Evolutionary conservation across 2,888 invertebrate species (phyloP), one percentile per base, ranked within the genome.

Genomic region (Hoplodrina blanda): DNA sequence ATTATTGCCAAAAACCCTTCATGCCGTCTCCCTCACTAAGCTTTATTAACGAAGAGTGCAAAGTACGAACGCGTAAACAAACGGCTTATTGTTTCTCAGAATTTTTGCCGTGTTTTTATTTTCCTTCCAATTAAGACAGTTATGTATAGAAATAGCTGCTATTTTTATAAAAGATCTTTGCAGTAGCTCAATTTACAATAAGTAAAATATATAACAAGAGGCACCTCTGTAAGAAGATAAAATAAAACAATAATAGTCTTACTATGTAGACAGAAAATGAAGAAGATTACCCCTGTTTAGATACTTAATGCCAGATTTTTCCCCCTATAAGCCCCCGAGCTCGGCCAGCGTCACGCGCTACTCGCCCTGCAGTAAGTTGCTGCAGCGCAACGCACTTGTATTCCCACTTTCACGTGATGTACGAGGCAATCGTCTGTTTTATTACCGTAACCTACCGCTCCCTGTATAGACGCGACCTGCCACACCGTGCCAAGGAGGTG

Each of bases 401-500:
- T 68, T 65, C 60, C 60, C 55, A n/a, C n/a, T n/a, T n/a, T n/a
- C n/a, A n/a, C n/a, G n/a, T n/a, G n/a, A n/a, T n/a, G n/a, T n/a
- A n/a, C n/a, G n/a, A n/a, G n/a, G n/a, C n/a, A n/a, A n/a, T n/a
- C 72, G 73, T 46, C 50, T 73, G 82, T 84, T 82, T 68, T 65
- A 54, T 67, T 50, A 30, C 64, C 30, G 25, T 60, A 33, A 44
- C 59, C 15, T 25, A 33, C 55, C 49, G 19, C 61, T 49, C 30
- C 25, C 25, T 25, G 25, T 25, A 25, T n/a, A n/a, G n/a, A n/a
- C n/a, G n/a, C n/a, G n/a, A n/a, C 25, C 25, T 25, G 25, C 25
- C 25, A 25, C 25, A 13, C 44, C 53, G 25, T 33, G 30, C 74
- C 46, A 25, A 20, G 17, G 8, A 19, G 33, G 52, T 56, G 57